Evolutionary conservation across 2,113 vertebrate genomes (phyloP).

Genomic region (Puntigrus tetrazona): DNA sequence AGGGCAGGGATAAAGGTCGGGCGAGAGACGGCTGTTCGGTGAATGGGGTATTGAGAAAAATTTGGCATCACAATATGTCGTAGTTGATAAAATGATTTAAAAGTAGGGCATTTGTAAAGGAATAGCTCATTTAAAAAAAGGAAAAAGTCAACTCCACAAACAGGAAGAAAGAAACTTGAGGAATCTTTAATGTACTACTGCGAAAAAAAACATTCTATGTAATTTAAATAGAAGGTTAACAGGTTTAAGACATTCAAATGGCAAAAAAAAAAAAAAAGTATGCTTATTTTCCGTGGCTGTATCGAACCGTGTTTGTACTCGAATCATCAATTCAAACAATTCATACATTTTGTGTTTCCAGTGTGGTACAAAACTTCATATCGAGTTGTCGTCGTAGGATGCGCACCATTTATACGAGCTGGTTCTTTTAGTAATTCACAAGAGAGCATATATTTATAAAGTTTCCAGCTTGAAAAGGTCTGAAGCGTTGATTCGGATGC

Average conservation of each 20-base stretch:
- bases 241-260: no score
- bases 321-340: not conserved
- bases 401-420: not conserved
- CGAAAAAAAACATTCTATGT: no score
- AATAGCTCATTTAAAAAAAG: not conserved
- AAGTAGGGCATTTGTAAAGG: not conserved
- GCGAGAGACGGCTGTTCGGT: slow-evolving; percentile 1
- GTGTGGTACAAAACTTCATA: no score
- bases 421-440: not conserved
- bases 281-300: no score
- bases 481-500: no score
- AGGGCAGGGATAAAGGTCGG: slow-evolving; percentile 10
- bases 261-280: no score
- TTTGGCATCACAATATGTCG: not conserved
- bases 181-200: no score
- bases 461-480: not conserved
- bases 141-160: no score
- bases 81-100: not conserved
- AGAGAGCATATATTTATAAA: not conserved
- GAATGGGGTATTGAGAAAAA: not conserved
- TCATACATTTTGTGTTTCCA: not conserved
- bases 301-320: no score
- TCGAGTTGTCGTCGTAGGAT: no score
- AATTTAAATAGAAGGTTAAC: no score
- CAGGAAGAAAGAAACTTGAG: not conserved